Evolutionary conservation across 2,888 invertebrate genomes (phyloP).

Genomic region (Hetaerina titia): DNA sequence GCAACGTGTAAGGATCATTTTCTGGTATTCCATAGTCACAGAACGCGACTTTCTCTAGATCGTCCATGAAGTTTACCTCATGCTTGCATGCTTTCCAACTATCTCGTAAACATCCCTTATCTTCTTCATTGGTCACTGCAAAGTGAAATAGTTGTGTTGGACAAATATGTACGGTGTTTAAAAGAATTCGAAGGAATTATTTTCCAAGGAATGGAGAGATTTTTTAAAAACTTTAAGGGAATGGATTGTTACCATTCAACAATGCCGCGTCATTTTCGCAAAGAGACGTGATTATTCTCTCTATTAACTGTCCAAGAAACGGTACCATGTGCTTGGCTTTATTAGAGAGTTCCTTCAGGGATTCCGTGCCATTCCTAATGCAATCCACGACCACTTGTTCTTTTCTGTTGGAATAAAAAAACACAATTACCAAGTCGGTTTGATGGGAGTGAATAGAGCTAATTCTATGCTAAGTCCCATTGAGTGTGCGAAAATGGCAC

Average conservation of each 20-base stretch:
- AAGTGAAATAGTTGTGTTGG: no score
- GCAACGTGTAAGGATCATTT: background rate
- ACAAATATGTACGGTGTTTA: no score
- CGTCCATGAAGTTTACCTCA: background rate
- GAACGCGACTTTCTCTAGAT: background rate
- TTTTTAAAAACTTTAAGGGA: background rate
- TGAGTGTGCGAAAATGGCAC: no score
- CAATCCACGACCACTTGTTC: background rate
- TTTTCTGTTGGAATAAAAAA: background rate
- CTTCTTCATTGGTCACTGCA: background rate
- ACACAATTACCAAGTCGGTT: no score
- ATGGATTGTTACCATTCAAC: background rate
- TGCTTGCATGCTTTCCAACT: background rate
- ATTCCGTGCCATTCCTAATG: background rate
- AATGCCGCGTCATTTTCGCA: background rate
- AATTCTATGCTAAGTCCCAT: no score
- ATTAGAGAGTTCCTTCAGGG: background rate
- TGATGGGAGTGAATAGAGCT: no score
- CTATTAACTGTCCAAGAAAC: background rate
- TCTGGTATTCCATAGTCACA: background rate
- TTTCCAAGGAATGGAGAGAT: no score
- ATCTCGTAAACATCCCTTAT: background rate
- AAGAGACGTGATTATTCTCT: background rate
- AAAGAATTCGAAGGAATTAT: no score
- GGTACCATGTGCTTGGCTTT: background rate